Evolutionary conservation across 2,797 vertebrate genomes (phyloP), one percentile per base, ranked within the genome.

Genomic region (Anabas testudineus): DNA sequence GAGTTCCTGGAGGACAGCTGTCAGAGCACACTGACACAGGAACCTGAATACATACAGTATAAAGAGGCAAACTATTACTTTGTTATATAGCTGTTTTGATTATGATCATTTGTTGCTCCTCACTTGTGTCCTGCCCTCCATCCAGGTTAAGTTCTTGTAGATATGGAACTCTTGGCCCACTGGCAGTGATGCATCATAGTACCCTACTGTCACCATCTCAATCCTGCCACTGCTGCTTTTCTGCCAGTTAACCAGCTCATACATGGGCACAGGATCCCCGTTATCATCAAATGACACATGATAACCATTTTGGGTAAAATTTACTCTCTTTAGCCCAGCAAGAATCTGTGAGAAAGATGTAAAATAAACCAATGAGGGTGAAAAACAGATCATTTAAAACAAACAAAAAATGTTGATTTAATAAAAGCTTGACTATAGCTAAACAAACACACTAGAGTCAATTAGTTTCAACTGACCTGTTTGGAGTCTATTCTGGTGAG

Each of bases 211-310:
- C 28, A 90, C 83, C 55, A 93, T 66, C 22, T 83, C 37, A 37
- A 85, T 59, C 18, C 48, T 45, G 9, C 90, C 88, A 58, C 57
- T 80, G 34, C 74, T 10, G 30, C 15, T 77, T 64, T 34, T 72
- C 58, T 93, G 90, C 93, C 93, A 95, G 81, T 94, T 95, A 26
- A 95, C 81, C 24, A 94, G 54, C 52, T n/a, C n/a, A n/a, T n/a
- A n/a, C n/a, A n/a, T n/a, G n/a, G n/a, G n/a, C n/a, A n/a, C n/a
- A n/a, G n/a, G n/a, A n/a, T n/a, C n/a, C n/a, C n/a, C n/a, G n/a
- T n/a, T n/a, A n/a, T n/a, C n/a, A n/a, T n/a, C n/a, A n/a, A n/a
- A n/a, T n/a, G n/a, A n/a, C n/a, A n/a, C n/a, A n/a, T n/a, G n/a
- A n/a, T n/a, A n/a, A n/a, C n/a, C n/a, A n/a, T n/a, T n/a, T n/a